Conservation (phyloP, 2,113 vertebrate genomes). For the Prunella fulvescens region DNA sequence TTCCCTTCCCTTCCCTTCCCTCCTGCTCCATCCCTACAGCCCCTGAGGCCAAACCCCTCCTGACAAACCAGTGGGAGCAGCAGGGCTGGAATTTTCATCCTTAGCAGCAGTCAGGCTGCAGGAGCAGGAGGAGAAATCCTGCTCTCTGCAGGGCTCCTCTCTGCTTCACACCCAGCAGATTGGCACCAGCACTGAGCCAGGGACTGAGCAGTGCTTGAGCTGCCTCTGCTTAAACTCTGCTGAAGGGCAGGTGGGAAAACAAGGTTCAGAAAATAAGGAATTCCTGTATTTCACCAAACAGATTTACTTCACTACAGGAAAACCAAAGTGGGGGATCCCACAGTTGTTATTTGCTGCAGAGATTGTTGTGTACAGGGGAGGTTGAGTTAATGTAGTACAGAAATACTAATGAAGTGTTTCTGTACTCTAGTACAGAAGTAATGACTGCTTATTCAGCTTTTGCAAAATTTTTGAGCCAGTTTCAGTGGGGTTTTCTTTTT, state of each 20-base stretch:
- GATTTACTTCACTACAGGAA: neutral
- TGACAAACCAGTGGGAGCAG: neutral
- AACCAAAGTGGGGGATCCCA: neutral
- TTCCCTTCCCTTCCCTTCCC: neutral
- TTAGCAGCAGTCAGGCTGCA: neutral
- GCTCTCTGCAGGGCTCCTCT: neutral
- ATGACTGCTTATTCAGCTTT: neutral
- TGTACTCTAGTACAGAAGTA: neutral
- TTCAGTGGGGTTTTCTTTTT: neutral
- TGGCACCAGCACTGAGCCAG: neutral
- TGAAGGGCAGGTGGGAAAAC: neutral
- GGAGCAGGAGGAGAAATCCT: fast-evolving
- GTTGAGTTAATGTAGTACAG: neutral
- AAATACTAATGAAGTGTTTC: neutral
- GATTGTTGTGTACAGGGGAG: neutral
- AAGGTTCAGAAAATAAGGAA: neutral
- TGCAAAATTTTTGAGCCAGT: neutral
- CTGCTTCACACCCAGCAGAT: neutral
- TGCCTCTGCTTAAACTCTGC: neutral
- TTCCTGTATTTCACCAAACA: neutral
- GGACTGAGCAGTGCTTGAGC: neutral
- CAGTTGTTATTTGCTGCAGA: neutral
- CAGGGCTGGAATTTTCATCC: fast-evolving
- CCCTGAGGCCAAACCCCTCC: neutral
- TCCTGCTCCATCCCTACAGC: neutral